Conservation (phyloP, 2,797 vertebrate genomes). For the Sebastes jordani region DNA sequence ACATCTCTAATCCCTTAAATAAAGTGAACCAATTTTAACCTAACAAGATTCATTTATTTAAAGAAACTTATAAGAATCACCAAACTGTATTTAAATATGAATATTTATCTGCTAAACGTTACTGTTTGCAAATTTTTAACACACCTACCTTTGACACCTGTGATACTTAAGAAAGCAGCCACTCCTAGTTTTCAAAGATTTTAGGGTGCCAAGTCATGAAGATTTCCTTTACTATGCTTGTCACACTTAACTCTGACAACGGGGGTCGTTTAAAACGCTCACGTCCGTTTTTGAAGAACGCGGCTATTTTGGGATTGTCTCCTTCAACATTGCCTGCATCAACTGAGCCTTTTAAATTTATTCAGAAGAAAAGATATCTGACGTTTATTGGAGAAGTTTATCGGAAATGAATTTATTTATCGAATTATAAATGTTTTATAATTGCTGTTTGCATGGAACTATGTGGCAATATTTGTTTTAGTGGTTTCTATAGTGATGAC, state of each 20-base stretch:
- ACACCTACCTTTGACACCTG: conserved; percentile 54
- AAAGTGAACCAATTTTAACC: conserved; percentile 38
- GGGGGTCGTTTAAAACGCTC: conserved; percentile 28
- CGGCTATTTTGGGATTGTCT: conserved; percentile 61
- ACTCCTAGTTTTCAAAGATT: conserved; percentile 49
- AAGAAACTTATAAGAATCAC: conserved; percentile 18
- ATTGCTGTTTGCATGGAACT: conserved; percentile 85
- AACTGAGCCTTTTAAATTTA: conserved; percentile 84
- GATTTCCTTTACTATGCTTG: conserved; percentile 45
- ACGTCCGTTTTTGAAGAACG: conserved; percentile 52
- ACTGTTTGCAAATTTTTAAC: conserved; percentile 32
- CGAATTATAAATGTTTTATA: conserved; percentile 80
- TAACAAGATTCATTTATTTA: conserved; percentile 27
- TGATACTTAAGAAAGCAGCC: conserved; percentile 42
- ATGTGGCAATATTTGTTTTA: conserved; percentile 81
- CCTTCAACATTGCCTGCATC: conserved; percentile 82
- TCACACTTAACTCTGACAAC: conserved; percentile 38
- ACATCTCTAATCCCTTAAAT: conserved; percentile 35
- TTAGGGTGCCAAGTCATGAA: conserved; percentile 46
- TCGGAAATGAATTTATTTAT: conserved; percentile 75
- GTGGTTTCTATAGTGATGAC: conserved; percentile 80
- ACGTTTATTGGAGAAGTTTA: conserved; percentile 71
- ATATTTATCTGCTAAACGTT: conserved; percentile 41
- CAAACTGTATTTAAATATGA: conserved; percentile 39
- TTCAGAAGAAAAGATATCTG: conserved; percentile 64